Base-by-base conservation (phyloP, 1,140 invertebrate genomes). In the Monochamus saltuarius region DNA sequence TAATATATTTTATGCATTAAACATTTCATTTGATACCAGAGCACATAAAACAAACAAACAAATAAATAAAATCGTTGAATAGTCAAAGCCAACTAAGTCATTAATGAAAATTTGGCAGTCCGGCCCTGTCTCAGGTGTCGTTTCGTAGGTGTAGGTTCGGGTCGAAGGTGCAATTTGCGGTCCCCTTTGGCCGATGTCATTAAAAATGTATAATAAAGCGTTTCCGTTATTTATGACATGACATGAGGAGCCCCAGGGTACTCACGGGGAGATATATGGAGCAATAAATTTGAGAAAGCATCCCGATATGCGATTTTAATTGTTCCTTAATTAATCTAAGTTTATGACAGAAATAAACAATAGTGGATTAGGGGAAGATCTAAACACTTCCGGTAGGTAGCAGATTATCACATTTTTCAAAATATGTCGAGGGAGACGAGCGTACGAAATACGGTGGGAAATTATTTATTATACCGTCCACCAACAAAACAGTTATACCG, bases 231-330 rank as follows among this genome's bases (percentile, higher is more conserved):
- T 64, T 67, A 64, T 58, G 62, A 57, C 57, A 60, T 61, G 22
- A 29, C 2, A 45, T 56, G 58, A 17, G 35, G 39, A 52, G 52
- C 65, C 66, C 63, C 53, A 51, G 45, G 53, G 50, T 62, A 63
- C 45, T 56, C 13, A 37, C 16, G 45, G 38, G 45, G 49, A 63
- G 66, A 68, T 56, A 63, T 63, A 66, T 62, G 56, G 55, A 51
- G 56, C 57, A 50, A 68, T 68, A 68, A 65, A 67, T 68, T 62
- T 46, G 2, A 6, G 40, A 35, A 59, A 53, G 34, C 54, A 51
- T 68, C 58, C 22, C 50, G 58, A 66, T 68, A 65, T 65, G 66
- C 45, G 66, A 65, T 68, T 68, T 68, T 66, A 68, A 68, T 66
- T 68, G 59, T 42, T 13, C 1, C 54, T 46, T 65, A 58, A 57